Conservation (phyloP, 2,113 vertebrate genomes). For the Oreochromis spilurus region DNA sequence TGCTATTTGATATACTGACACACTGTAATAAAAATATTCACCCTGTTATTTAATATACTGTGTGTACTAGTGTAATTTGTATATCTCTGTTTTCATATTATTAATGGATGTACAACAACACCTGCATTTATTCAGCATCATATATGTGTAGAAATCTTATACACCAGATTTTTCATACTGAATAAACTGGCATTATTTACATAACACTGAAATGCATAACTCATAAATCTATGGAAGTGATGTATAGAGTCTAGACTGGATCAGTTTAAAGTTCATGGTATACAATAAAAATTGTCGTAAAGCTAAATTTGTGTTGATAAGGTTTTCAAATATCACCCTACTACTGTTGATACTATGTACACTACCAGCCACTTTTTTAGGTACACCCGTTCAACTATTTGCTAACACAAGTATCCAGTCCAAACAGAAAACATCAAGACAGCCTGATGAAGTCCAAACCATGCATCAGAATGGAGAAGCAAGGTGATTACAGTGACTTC, state of each 20-base stretch:
- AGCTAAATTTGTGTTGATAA: neutral
- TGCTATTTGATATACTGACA: neutral
- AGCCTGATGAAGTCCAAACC: neutral
- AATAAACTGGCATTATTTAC: neutral
- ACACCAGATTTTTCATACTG: neutral
- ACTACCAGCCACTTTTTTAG: neutral
- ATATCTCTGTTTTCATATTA: neutral
- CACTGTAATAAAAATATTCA: neutral
- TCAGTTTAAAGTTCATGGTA: neutral
- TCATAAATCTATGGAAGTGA: neutral
- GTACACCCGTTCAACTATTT: neutral
- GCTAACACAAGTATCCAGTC: neutral
- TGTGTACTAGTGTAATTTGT: neutral
- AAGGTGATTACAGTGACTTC: neutral
- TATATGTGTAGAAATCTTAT: neutral
- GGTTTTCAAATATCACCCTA: neutral
- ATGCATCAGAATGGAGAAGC: neutral
- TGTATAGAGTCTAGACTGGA: neutral
- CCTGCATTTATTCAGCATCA: no score
- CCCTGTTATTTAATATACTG: accelerated
- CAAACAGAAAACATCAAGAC: neutral
- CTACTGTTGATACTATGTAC: neutral
- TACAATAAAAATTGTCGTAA: neutral
- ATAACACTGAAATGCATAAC: neutral
- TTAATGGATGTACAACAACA: neutral